Conservation (phyloP, 2,888 invertebrate species). For the Clunio marinus region DNA sequence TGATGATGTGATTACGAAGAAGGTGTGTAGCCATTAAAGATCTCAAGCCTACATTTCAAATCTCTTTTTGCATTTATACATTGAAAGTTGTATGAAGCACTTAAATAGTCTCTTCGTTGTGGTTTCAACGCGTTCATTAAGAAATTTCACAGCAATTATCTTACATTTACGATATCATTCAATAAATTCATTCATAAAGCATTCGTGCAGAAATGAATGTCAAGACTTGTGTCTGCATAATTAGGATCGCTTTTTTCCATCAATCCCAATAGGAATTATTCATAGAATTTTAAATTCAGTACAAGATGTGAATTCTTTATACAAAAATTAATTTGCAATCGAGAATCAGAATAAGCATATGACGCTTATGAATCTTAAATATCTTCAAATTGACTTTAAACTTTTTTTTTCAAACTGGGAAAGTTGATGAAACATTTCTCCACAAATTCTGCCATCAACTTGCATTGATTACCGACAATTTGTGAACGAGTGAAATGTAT, state of each 20-base stretch:
- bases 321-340: too few species aligned
- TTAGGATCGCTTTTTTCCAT: not conserved
- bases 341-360: too few species aligned
- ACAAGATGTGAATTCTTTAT: too few species aligned
- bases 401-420: too few species aligned
- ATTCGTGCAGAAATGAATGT: not conserved
- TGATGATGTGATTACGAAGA: not conserved
- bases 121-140: slow-evolving; percentile 14
- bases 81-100: not conserved
- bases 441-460: not conserved
- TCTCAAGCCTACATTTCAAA: not conserved
- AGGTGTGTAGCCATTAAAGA: slow-evolving; percentile 18
- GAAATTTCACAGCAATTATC: not conserved
- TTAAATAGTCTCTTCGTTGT: not conserved
- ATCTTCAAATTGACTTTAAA: too few species aligned
- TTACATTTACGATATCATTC: not conserved
- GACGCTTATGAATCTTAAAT: too few species aligned
- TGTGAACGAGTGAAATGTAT: slow-evolving; percentile 1
- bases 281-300: too few species aligned
- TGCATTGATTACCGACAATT: slow-evolving; percentile 8
- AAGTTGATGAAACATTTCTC: not conserved
- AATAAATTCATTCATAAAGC: slow-evolving; percentile 14
- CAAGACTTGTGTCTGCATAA: not conserved
- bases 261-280: not conserved
- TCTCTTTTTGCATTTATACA: too few species aligned